These are phyloP conservation scores for Neomonachus schauinslandi DNA, from an alignment of 2,113 vertebrate genomes.

Conservation along the genomic window DNA sequence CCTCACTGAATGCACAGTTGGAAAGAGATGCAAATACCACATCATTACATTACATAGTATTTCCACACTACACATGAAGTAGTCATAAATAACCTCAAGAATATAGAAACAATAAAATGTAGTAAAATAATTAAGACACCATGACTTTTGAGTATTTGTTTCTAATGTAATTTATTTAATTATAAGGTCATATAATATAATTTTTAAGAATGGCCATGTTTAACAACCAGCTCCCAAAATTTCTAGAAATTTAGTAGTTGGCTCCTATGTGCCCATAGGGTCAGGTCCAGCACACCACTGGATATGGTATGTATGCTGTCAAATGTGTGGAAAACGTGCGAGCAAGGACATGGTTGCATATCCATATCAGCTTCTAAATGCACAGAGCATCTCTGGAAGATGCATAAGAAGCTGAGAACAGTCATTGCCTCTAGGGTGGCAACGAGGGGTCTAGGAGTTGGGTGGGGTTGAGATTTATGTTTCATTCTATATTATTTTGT, in stretches of 20 bases:
- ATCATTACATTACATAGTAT: background rate
- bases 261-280: background rate
- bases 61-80: background rate
- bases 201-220: background rate
- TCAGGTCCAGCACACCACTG: background rate
- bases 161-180: constrained; percentile 35
- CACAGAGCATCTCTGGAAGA: background rate
- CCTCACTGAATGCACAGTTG: background rate
- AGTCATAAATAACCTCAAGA: background rate
- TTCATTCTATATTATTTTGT: background rate
- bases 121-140: background rate
- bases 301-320: fast-evolving
- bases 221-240: background rate
- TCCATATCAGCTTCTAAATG: fast-evolving
- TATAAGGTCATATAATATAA: background rate
- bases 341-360: background rate
- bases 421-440: background rate
- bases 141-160: background rate
- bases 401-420: background rate
- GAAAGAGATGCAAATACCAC: background rate
- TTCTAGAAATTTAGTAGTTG: background rate
- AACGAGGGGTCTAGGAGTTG: background rate
- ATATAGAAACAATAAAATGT: background rate
- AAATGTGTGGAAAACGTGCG: background rate
- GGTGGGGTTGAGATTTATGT: background rate